These are phyloP conservation scores for Mormyrus proboscirostris DNA, from an alignment of 2,797 vertebrate species.

Conservation along the genomic window DNA sequence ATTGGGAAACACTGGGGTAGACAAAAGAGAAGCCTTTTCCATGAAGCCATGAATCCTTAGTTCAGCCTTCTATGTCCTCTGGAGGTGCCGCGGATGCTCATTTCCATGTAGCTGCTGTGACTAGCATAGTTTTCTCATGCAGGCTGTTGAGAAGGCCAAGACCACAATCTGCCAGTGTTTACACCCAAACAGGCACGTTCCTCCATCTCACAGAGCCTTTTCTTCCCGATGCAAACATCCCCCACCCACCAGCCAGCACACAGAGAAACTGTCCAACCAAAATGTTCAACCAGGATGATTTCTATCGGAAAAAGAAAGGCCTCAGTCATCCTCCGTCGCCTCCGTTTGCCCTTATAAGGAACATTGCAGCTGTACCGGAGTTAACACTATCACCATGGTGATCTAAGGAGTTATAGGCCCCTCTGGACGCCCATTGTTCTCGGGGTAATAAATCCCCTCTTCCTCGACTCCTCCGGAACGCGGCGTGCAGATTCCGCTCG, in stretches of 20 bases:
- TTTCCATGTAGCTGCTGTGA: constrained; percentile 1
- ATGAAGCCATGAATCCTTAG: neutral
- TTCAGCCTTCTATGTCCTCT: neutral
- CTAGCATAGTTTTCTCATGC: constrained; percentile 3
- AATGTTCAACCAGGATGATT: constrained; percentile 17
- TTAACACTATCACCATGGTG: constrained; percentile 30
- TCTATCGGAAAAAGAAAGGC: constrained; percentile 19
- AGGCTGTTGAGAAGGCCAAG: neutral
- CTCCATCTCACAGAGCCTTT: neutral
- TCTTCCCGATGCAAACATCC: neutral
- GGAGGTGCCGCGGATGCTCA: neutral
- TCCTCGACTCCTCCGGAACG: constrained; percentile 21
- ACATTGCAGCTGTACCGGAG: constrained; percentile 11
- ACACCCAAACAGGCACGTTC: neutral
- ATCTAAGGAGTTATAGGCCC: constrained; percentile 28
- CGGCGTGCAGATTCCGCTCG: constrained; percentile 20
- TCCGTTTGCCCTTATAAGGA: constrained; percentile 7
- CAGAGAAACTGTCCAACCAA: constrained; percentile 13
- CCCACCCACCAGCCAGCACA: neutral
- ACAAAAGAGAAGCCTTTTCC: neutral
- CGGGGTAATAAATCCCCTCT: constrained; percentile 25
- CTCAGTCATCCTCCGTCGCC: constrained; percentile 2
- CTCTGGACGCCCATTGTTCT: constrained; percentile 29
- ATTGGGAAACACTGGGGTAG: neutral
- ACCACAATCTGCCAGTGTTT: constrained; percentile 7